Evolutionary conservation across 23 tunicate species (phyloP).

Genomic region (Diplosoma virens): DNA sequence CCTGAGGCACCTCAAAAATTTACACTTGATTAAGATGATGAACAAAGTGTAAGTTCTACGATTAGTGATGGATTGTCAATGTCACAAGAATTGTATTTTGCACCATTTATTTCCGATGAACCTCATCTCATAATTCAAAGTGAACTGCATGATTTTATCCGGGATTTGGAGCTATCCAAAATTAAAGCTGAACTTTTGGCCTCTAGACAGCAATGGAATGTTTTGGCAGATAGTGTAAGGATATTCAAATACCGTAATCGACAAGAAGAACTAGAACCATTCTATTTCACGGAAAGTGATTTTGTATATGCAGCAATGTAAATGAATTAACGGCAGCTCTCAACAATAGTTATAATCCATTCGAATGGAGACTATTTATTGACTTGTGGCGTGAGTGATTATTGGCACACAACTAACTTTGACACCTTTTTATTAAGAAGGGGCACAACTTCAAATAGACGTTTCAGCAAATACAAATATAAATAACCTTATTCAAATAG

Average conservation of each 20-base stretch:
- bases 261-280: conserved; percentile 29
- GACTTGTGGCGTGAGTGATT: no score
- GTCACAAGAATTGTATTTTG: conserved; percentile 14
- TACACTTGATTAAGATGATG: conserved; percentile 33
- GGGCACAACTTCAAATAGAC: no score
- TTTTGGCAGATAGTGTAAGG: conserved; percentile 16
- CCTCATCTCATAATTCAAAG: conserved; percentile 34
- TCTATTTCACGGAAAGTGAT: conserved; percentile 20
- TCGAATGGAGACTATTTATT: no score
- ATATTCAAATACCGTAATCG: conserved; percentile 24
- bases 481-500: no score
- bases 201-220: conserved; percentile 48
- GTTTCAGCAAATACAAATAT: no score
- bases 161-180: conserved; percentile 25
- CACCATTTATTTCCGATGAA: conserved; percentile 5
- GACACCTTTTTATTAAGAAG: no score
- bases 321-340: no score
- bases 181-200: conserved; percentile 21
- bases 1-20: conserved; percentile 33
- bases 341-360: no score
- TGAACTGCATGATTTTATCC: conserved; percentile 18
- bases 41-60: no score
- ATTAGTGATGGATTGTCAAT: conserved; percentile 21
- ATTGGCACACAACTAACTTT: no score
- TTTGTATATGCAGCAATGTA: no score